Evolutionary conservation across 2,888 invertebrate genomes (phyloP), one percentile per base, ranked within the genome.

Genomic region (Nephrocerus scutellatus): DNA sequence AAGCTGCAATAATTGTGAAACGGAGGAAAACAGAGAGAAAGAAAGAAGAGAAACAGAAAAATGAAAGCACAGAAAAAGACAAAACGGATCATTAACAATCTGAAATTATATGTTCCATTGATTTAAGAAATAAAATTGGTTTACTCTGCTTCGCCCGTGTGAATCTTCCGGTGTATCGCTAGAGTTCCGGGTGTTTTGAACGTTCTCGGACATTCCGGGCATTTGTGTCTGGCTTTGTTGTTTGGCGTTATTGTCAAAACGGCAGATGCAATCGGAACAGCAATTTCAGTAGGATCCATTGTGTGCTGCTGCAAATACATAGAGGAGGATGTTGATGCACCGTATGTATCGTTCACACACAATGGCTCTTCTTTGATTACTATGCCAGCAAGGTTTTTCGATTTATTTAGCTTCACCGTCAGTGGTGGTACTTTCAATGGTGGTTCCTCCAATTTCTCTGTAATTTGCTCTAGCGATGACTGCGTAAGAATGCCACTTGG

Each of bases 141-240:
- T 65, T 65, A 66, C 64, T 66, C 66, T 60, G 63, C 63, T 57
- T 66, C 66, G 54, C 66, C 66, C 43, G 61, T 57, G 51, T 66
- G 66, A 34, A 63, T 59, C 52, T 64, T 66, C 44, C 63, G 61
- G 48, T 66, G 66, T 63, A 65, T 64, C 33, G 62, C 59, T 51
- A 66, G 48, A 37, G 66, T 66, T 45, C 63, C 63, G 37, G 62
- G 63, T 24, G 66, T 65, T 47, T 66, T 66, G 44, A 66, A 66
- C 16, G 64, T 65, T 45, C 63, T 65, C 46, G 66, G 63, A 35
- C 66, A 66, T 44, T 66, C 66, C 19, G 65, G 60, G 48, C 66
- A 66, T 54, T 66, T 65, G 48, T 66, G 63, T 9, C 64, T 61
- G 29, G 64, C 56, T 45, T 64, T 64, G 38, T 54, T 57, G 10